Conservation (phyloP, 2,797 vertebrate genomes). For the Pygocentrus nattereri region DNA sequence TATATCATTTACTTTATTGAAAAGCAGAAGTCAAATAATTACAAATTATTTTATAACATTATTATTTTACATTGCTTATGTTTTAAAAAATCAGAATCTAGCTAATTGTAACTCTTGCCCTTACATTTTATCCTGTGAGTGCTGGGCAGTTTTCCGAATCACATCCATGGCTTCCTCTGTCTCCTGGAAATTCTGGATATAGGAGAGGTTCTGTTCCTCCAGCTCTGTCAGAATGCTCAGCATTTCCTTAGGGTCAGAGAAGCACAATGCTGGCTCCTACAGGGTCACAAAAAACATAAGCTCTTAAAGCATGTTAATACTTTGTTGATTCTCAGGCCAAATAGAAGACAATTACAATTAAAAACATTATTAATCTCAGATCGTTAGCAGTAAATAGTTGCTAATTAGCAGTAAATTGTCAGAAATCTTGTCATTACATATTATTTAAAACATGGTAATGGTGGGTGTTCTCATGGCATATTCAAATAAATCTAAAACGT, state of each 20-base stretch:
- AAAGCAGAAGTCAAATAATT: neutral
- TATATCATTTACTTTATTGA: neutral
- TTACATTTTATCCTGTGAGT: conserved; percentile 80
- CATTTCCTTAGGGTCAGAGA: conserved; percentile 87
- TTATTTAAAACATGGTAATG: neutral
- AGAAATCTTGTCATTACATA: neutral
- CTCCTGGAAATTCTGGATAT: conserved; percentile 84
- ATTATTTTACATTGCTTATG: neutral
- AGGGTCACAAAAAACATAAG: conserved; percentile 42
- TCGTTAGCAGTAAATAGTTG: no score
- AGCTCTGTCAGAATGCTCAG: conserved; percentile 81
- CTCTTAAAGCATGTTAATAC: neutral
- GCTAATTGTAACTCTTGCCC: conserved; percentile 14
- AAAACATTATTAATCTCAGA: no score
- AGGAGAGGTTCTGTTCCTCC: conserved; percentile 87
- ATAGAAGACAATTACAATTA: neutral
- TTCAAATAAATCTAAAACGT: neutral
- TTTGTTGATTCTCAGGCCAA: neutral
- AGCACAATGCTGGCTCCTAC: conserved; percentile 84
- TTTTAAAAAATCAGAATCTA: neutral
- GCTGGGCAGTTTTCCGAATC: conserved; percentile 72
- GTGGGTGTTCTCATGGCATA: conserved; percentile 45
- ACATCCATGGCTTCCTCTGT: conserved; percentile 80
- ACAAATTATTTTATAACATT: neutral
- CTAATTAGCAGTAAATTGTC: neutral